phyloP scores from a whole-genome alignment of 2,797 vertebrate genomes.

The Dermochelys coriacea region DNA sequence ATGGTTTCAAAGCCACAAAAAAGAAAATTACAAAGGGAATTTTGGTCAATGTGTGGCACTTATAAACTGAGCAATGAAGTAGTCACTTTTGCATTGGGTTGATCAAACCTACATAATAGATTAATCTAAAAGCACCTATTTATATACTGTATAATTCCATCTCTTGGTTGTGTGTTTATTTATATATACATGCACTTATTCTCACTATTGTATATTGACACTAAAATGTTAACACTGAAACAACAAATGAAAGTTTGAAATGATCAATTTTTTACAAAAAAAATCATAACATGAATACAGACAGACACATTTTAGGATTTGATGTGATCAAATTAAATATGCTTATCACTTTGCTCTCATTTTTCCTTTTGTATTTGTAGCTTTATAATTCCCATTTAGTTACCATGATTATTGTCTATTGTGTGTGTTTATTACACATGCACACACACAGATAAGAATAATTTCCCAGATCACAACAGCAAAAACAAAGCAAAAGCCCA shows the following conservation, averaged over 20 bases:
- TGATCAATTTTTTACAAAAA: slow-evolving; percentile 49
- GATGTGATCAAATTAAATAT: slow-evolving; percentile 70
- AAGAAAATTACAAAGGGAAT: background rate
- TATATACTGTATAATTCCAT: background rate
- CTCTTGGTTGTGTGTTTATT: background rate
- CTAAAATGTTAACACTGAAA: background rate
- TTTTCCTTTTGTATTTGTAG: slow-evolving; percentile 66
- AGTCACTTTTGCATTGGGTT: background rate
- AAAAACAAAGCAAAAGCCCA: slow-evolving; percentile 14
- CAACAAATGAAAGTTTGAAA: slow-evolving; percentile 21
- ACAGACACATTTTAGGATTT: slow-evolving; percentile 42
- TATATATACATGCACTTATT: background rate
- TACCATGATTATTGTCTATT: slow-evolving; percentile 71
- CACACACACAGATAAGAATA: slow-evolving; percentile 19
- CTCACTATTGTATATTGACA: background rate
- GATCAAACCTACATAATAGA: background rate
- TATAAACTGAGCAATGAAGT: background rate
- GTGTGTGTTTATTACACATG: slow-evolving; percentile 61
- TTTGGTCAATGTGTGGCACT: slow-evolving; percentile 3
- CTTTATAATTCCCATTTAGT: slow-evolving; percentile 67
- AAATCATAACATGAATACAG: slow-evolving; percentile 54
- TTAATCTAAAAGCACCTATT: background rate
- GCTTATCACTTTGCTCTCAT: slow-evolving; percentile 68
- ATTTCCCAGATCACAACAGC: slow-evolving; percentile 68
- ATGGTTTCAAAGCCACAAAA: background rate